Percentiles rank a stretch among this genome's conserved stretches.
Conservation (phyloP, 2,888 invertebrate species). For the Euspilapteryx auroguttella region DNA sequence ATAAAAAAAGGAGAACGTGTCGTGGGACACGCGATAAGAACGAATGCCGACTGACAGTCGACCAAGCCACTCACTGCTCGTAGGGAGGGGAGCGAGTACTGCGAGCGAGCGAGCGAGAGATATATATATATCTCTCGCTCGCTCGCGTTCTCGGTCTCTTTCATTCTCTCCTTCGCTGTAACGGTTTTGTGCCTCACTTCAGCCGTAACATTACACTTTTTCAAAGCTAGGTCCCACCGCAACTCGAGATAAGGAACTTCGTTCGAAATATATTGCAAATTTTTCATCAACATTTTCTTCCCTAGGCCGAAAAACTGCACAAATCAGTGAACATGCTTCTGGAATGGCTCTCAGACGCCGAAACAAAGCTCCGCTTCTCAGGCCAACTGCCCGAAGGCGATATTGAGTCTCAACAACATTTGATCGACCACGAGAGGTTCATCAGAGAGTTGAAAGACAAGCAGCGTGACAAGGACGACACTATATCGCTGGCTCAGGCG, state of each 20-base stretch:
- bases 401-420: slow-evolving; percentile 78
- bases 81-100: too few species aligned
- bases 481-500: slow-evolving; percentile 82
- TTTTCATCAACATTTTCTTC: background rate
- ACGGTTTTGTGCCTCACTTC: too few species aligned
- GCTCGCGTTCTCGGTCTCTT: too few species aligned
- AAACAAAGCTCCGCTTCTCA: slow-evolving; percentile 91
- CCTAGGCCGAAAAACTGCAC: slow-evolving; percentile 86
- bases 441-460: slow-evolving; percentile 81
- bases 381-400: slow-evolving; percentile 92
- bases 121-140: background rate
- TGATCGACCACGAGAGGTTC: slow-evolving; percentile 86
- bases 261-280: background rate
- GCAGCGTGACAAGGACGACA: slow-evolving; percentile 83
- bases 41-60: too few species aligned
- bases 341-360: slow-evolving; percentile 96
- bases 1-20: too few species aligned
- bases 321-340: slow-evolving; percentile 92
- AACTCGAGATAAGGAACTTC: too few species aligned
- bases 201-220: too few species aligned
- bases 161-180: too few species aligned
- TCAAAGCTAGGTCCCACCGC: too few species aligned
- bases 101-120: background rate
- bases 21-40: too few species aligned
- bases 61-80: too few species aligned